Evolutionary conservation across 2,888 invertebrate genomes (phyloP).

Genomic region (Ceratothoa steindachneri): DNA sequence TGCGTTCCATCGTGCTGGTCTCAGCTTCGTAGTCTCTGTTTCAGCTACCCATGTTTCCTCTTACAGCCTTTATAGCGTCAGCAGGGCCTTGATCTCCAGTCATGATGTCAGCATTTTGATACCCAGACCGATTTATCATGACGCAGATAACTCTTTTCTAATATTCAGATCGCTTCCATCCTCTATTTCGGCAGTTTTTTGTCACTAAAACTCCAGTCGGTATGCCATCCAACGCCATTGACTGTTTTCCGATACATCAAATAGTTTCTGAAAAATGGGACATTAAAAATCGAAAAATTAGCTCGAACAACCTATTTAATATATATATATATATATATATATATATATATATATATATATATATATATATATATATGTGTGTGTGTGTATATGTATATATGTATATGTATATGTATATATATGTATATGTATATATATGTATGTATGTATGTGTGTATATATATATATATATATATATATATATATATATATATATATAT

Average conservation of each 20-base stretch:
- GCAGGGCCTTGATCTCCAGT: neutral
- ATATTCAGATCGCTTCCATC: too few species aligned
- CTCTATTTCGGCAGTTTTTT: neutral
- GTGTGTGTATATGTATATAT: constrained; percentile 7
- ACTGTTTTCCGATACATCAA: too few species aligned
- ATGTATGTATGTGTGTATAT: neutral
- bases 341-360: constrained; percentile 12
- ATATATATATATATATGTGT: constrained; percentile 12
- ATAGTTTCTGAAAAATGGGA: too few species aligned
- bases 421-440: constrained; percentile 13
- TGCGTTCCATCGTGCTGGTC: too few species aligned
- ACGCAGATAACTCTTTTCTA: neutral
- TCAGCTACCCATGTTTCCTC: too few species aligned
- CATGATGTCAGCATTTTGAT: too few species aligned
- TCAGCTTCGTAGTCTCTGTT: too few species aligned
- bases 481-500: neutral
- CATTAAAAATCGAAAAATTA: too few species aligned
- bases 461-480: neutral
- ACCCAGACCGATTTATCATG: neutral
- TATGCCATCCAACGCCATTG: too few species aligned
- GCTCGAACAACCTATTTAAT: too few species aligned
- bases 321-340: neutral
- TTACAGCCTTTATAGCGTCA: too few species aligned
- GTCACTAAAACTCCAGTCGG: too few species aligned
- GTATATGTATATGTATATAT: constrained; percentile 10